A percentile compares a stretch with the other conserved stretches of the same genome.
phyloP scores from a whole-genome alignment of 1,140 invertebrate species.

The Drosophila pandora region DNA sequence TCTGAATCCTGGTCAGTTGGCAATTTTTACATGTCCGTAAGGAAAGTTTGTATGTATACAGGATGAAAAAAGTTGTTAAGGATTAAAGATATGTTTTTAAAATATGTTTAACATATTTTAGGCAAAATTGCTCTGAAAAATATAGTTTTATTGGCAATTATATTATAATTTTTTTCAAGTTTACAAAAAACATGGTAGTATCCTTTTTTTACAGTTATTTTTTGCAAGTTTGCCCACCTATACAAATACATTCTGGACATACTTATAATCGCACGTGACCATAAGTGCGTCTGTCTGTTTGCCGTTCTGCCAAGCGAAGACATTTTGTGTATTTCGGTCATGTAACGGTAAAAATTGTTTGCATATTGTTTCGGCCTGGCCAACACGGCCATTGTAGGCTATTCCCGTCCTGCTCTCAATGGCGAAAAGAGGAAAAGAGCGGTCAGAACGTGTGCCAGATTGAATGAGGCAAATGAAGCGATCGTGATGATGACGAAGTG shows the following conservation, averaged over 20 bases:
- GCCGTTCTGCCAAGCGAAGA: constrained; percentile 17
- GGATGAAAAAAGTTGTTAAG: neutral
- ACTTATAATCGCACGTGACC: constrained; percentile 67
- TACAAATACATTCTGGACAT: constrained; percentile 23
- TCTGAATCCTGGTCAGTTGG: constrained; percentile 50
- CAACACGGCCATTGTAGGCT: constrained; percentile 20
- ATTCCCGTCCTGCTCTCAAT: constrained; percentile 7
- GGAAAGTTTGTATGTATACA: constrained; percentile 6
- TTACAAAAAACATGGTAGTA: neutral
- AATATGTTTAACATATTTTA: neutral
- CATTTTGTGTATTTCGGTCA: constrained; percentile 76
- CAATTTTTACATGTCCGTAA: constrained; percentile 33
- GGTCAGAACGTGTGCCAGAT: constrained; percentile 67
- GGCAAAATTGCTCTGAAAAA: no score
- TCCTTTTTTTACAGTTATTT: neutral
- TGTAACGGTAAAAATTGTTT: constrained; percentile 80
- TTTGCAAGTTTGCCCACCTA: constrained; percentile 2
- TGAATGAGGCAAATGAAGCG: constrained; percentile 80
- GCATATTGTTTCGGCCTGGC: constrained; percentile 74
- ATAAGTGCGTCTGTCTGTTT: constrained; percentile 58
- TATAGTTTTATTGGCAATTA: no score
- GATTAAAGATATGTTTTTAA: neutral
- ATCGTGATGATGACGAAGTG: constrained; percentile 61
- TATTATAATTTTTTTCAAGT: neutral
- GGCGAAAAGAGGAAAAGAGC: neutral